Percentiles rank a stretch among this genome's conserved stretches.
Conservation (phyloP, 2,797 vertebrate genomes). For the Euphonia xanthogaster region DNA sequence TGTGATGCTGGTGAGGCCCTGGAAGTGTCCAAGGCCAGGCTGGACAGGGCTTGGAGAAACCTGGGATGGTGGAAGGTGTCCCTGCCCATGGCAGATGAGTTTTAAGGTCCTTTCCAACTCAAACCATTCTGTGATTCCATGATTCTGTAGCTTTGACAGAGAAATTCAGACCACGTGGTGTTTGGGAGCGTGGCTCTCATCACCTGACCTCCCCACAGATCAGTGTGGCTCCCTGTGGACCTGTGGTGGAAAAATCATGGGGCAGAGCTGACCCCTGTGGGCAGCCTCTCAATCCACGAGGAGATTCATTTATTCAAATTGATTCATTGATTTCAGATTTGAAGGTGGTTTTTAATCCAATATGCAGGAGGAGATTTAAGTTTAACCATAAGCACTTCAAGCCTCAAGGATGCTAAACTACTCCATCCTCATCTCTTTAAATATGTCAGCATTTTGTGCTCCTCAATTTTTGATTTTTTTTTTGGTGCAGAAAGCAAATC, state of each 20-base stretch:
- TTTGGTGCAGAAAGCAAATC: not conserved
- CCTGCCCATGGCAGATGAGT: not conserved
- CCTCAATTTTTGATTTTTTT: not conserved
- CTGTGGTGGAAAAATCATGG: accelerated
- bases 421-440: not conserved
- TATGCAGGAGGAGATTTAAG: accelerated
- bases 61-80: not conserved
- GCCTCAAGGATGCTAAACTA: not conserved
- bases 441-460: not conserved
- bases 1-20: not conserved
- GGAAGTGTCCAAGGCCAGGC: not conserved
- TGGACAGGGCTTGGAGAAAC: not conserved
- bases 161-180: accelerated
- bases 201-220: accelerated
- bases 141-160: not conserved
- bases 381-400: not conserved
- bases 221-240: accelerated
- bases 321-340: accelerated
- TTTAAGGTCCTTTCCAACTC: not conserved
- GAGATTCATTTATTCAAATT: not conserved
- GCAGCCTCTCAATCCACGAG: not conserved
- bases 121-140: not conserved
- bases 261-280: not conserved
- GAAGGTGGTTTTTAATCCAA: not conserved
- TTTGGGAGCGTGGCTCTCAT: not conserved